phyloP scores from a whole-genome alignment of 2,797 vertebrate species.

The Diceros bicornis region DNA sequence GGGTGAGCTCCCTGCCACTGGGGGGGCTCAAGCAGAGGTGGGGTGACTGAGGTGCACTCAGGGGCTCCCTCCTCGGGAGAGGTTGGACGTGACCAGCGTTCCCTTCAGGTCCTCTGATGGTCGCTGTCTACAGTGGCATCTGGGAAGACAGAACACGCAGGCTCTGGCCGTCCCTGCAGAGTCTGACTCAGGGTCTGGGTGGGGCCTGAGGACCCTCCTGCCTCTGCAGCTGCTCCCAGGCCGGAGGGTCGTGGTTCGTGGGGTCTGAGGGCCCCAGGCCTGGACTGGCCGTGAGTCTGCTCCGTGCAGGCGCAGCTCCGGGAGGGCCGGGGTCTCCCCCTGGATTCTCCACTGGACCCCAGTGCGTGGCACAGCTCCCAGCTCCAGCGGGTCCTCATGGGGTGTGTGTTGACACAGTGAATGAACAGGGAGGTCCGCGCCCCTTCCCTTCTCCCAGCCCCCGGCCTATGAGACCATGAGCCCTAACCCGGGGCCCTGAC shows the following conservation, averaged over 20 bases:
- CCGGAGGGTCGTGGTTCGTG: background rate
- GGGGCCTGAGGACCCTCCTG: background rate
- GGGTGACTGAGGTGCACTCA: background rate
- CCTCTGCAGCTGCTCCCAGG: background rate
- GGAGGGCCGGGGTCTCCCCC: background rate
- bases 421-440: background rate
- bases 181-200: background rate
- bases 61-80: background rate
- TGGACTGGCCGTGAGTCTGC: background rate
- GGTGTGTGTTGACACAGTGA: background rate
- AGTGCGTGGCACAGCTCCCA: fast-evolving
- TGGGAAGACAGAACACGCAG: background rate
- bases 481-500: background rate
- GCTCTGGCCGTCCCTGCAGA: background rate
- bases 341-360: background rate
- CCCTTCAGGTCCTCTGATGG: background rate
- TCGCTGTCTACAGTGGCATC: background rate
- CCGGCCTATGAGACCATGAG: background rate
- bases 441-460: background rate
- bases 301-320: background rate
- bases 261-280: background rate
- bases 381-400: background rate
- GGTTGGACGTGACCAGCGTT: background rate
- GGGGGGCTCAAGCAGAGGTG: background rate
- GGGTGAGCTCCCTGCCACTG: background rate